A percentile compares a stretch with the other conserved stretches of the same genome.
phyloP scores from a whole-genome alignment of 1,140 invertebrate species.

The Cherax quadricarinatus region DNA sequence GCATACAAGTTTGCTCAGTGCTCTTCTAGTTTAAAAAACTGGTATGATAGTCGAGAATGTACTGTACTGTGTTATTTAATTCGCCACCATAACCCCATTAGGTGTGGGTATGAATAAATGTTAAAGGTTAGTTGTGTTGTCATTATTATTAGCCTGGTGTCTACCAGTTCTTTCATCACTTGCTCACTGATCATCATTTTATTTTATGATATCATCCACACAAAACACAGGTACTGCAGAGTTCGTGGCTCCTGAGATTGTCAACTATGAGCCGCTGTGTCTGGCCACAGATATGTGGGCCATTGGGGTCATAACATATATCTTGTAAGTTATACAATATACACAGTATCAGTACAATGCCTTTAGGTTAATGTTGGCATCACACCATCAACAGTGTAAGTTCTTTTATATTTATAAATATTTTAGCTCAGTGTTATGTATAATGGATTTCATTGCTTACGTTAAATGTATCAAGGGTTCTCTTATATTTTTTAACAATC shows the following conservation, averaged over 20 bases:
- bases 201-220: slow-evolving; percentile 37
- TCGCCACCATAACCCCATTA: not conserved
- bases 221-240: slow-evolving; percentile 69
- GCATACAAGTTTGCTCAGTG: not conserved
- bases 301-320: slow-evolving; percentile 79
- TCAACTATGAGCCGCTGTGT: slow-evolving; percentile 78
- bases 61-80: not conserved
- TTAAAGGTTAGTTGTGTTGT: slow-evolving; percentile 3
- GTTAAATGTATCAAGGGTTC: not conserved
- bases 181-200: slow-evolving; percentile 18
- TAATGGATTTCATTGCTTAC: not conserved
- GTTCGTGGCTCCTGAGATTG: slow-evolving; percentile 79
- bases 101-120: not conserved
- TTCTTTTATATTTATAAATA: not conserved
- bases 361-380: not conserved
- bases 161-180: not conserved
- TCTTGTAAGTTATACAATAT: slow-evolving; percentile 76
- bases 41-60: not conserved
- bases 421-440: not conserved
- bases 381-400: not conserved
- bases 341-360: not conserved
- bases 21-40: not conserved
- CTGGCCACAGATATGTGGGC: slow-evolving; percentile 79
- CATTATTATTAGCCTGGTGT: not conserved
- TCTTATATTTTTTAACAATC: not conserved